A percentile compares a stretch with the other conserved stretches of the same genome.
Conservation (phyloP, 2,113 vertebrate genomes). For the Mixornis gularis region DNA sequence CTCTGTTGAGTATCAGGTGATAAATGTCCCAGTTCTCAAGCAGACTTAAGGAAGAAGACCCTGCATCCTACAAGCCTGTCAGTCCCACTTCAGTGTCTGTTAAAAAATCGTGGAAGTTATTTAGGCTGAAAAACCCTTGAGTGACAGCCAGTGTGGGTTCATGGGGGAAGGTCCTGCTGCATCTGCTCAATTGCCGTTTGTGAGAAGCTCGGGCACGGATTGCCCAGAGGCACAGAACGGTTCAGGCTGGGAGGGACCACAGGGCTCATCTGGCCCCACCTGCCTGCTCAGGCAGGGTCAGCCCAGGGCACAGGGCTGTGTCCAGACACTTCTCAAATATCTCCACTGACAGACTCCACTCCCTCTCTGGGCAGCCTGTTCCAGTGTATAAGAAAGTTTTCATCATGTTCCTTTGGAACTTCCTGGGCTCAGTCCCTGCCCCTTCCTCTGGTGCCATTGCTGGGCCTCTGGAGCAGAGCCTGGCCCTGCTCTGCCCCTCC, state of each 20-base stretch:
- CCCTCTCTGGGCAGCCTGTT: background rate
- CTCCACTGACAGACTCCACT: background rate
- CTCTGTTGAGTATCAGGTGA: background rate
- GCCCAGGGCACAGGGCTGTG: background rate
- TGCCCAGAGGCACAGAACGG: background rate
- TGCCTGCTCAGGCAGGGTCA: background rate
- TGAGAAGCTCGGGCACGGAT: background rate
- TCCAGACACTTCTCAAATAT: background rate
- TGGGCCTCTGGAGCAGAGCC: background rate
- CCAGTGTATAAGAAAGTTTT: no score
- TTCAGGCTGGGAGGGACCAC: background rate
- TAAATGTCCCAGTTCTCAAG: background rate
- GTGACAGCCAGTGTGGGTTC: background rate
- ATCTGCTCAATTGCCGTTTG: no score
- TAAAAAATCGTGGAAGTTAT: background rate
- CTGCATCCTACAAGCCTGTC: background rate
- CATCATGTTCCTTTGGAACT: fast-evolving
- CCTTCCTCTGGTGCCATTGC: fast-evolving
- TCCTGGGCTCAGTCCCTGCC: background rate
- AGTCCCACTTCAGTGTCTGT: background rate
- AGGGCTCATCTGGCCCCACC: background rate
- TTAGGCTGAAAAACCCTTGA: background rate
- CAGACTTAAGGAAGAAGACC: background rate
- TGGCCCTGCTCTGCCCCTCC: background rate
- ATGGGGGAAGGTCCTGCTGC: background rate